Percentiles rank a stretch among this genome's conserved stretches.
phyloP scores from a whole-genome alignment of 2,113 vertebrate genomes.

The Campylomormyrus tamandua region DNA sequence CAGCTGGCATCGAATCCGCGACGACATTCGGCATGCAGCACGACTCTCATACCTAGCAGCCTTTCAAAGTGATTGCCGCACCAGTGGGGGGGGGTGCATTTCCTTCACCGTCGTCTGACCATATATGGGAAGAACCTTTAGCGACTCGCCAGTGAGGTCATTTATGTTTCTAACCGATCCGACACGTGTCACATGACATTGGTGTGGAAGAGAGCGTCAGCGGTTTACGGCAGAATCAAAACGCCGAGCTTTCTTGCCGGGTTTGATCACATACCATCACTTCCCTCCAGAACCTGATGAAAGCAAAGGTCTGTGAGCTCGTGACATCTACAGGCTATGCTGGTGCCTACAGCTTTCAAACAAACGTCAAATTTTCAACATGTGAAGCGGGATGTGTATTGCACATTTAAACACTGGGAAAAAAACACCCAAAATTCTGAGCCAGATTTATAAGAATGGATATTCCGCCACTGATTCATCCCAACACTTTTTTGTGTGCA shows the following conservation, averaged over 20 bases:
- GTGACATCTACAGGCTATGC: neutral
- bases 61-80: neutral
- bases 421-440: neutral
- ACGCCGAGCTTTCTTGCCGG: neutral
- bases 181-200: neutral
- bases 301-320: neutral
- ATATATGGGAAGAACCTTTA: neutral
- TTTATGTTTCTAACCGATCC: neutral
- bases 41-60: neutral
- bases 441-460: neutral
- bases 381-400: neutral
- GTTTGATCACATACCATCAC: neutral
- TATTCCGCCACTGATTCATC: neutral
- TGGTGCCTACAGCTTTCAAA: neutral
- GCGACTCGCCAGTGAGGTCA: neutral
- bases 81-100: neutral
- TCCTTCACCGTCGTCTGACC: neutral
- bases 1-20: neutral
- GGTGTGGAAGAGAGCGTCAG: neutral
- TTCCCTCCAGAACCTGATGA: neutral
- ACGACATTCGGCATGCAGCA: neutral
- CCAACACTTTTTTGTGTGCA: neutral
- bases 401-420: neutral
- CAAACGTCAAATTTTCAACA: neutral
- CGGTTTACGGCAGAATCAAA: neutral